phyloP scores from a whole-genome alignment of 2,797 vertebrate genomes.

The Hephaestus fuliginosus region DNA sequence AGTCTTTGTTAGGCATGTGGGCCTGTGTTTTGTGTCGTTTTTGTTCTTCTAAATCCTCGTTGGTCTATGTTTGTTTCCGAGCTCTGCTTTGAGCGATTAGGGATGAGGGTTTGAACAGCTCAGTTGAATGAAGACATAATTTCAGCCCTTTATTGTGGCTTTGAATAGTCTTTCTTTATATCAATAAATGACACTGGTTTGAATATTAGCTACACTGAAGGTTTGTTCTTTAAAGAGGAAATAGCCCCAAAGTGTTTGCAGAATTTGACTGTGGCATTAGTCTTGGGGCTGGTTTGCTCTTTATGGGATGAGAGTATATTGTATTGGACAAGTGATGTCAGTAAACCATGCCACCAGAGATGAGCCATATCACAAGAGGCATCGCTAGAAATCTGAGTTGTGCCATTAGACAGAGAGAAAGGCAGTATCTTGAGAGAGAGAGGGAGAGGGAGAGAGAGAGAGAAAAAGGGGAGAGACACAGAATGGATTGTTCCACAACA shows the following conservation, averaged over 20 bases:
- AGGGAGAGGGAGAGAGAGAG: conserved; percentile 65
- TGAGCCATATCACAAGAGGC: conserved; percentile 84
- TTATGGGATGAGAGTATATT: conserved; percentile 60
- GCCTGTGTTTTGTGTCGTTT: conserved; percentile 79
- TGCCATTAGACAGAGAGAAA: conserved; percentile 85
- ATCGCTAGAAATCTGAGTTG: conserved; percentile 89
- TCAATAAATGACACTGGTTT: conserved; percentile 72
- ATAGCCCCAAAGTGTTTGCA: conserved; percentile 37
- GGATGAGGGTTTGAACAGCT: conserved; percentile 71
- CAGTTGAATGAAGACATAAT: conserved; percentile 73
- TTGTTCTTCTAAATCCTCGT: conserved; percentile 86
- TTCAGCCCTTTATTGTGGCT: conserved; percentile 71
- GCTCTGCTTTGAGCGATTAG: conserved; percentile 86
- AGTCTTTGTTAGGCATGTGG: conserved; percentile 83
- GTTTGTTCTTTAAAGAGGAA: conserved; percentile 61
- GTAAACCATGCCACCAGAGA: conserved; percentile 82
- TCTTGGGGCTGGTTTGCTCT: conserved; percentile 52
- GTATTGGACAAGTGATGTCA: conserved; percentile 79
- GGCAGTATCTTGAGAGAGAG: conserved; percentile 76
- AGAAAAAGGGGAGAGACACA: conserved; percentile 80
- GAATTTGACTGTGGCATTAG: conserved; percentile 44
- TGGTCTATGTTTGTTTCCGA: conserved; percentile 78
- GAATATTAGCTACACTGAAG: conserved; percentile 61
- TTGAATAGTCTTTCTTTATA: conserved; percentile 71
- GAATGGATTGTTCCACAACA: conserved; percentile 88